Evolutionary conservation across 92 coral and sea anemone genomes (phyloP), one percentile per base, ranked within the genome.

Genomic region (Epizoanthus stellaris): DNA sequence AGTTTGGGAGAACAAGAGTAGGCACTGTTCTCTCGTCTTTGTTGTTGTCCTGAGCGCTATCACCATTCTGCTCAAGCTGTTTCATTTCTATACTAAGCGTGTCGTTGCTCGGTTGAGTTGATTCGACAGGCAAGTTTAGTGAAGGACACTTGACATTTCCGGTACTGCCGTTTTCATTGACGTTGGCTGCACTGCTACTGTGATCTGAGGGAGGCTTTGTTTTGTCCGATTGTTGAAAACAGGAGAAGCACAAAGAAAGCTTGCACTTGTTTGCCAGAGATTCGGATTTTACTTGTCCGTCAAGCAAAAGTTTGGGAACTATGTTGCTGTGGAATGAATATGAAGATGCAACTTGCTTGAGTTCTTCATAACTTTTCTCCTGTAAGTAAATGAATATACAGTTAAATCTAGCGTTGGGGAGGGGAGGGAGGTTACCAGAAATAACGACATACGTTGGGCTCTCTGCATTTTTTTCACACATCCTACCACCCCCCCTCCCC

Each of bases 281-380:
- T 68, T 87, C 92, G 2, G 93, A 80, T 66, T 88, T 88, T 53
- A 85, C 40, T 83, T 85, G 89, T 4, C 91, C 87, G 47, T 88
- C 87, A 36, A 88, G 76, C 1, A 96, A 90, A 61, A 89, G 85
- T 72, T 82, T 93, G n/a, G 98, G 98, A 38, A 64, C 89, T n/a
- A 89, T 85, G 59, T 88, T 79, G 16, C 92, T 94, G 63, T 90
- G 98, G 62, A 96, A 95, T 20, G 98, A 93, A 40, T 94, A 96
- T 1, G 97, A 92, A 7, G 99, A 96, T 2, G 94, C 93, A 1
- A 93, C 86, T 69, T 90, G 88, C 73, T 89, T 96, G 3, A 93
- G 81, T 5, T 93, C 92, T 67, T 96, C 89, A 82, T 88, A 82
- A 13, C 88, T 90, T 75, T 84, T 84, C 25, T 90, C 94, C 99